A percentile compares a stretch with the other conserved stretches of the same genome.
These are phyloP conservation scores for Cisticola juncidis DNA, from an alignment of 2,113 vertebrate species.

Conservation along the genomic window DNA sequence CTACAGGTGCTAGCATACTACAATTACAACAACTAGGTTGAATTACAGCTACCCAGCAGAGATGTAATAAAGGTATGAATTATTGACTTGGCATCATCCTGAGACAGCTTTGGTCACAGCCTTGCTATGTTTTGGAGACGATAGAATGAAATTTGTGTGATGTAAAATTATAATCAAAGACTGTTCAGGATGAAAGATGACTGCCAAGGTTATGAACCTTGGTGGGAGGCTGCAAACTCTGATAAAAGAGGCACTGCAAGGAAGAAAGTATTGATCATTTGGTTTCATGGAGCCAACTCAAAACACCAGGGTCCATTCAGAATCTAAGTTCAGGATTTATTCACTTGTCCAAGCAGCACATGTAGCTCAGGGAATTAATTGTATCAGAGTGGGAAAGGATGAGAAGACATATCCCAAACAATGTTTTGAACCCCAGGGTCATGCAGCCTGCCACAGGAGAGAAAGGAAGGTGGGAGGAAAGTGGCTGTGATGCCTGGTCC, in stretches of 20 bases:
- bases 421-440: neutral
- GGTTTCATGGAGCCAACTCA: constrained; percentile 31
- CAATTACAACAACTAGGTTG: constrained; percentile 68
- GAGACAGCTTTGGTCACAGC: constrained; percentile 80
- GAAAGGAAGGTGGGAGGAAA: neutral
- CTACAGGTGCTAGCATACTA: constrained; percentile 58
- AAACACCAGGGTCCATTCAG: neutral
- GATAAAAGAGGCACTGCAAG: constrained; percentile 68
- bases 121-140: constrained; percentile 76
- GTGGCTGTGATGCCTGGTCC: neutral
- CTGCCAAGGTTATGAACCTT: constrained; percentile 73
- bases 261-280: constrained; percentile 67
- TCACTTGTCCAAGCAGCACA: neutral
- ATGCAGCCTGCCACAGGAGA: neutral
- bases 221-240: constrained; percentile 61
- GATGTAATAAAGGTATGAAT: constrained; percentile 80
- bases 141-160: constrained; percentile 79
- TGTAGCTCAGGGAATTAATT: neutral
- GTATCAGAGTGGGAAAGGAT: neutral
- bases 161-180: constrained; percentile 83
- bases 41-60: constrained; percentile 73
- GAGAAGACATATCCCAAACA: neutral
- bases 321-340: constrained; percentile 60
- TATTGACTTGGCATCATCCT: constrained; percentile 81
- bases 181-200: constrained; percentile 79